phyloP scores from a whole-genome alignment of 1,140 invertebrate genomes.

The Apis dorsata region DNA sequence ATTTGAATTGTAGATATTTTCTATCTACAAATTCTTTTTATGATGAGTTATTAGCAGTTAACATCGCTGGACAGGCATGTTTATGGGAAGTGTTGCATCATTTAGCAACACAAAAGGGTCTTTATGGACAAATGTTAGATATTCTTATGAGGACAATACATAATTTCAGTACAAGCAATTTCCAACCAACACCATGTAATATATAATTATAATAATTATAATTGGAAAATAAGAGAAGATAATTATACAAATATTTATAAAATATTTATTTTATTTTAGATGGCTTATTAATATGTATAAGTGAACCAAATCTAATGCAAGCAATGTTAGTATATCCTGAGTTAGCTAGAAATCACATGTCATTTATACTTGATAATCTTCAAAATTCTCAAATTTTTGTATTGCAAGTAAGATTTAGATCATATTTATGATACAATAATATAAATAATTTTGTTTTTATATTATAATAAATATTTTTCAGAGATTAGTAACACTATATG shows the following conservation, averaged over 20 bases:
- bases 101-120: constrained; percentile 81
- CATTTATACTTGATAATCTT: constrained; percentile 75
- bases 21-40: constrained; percentile 85
- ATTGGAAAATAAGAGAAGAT: too few relatives aligned
- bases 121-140: constrained; percentile 82
- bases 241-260: neutral
- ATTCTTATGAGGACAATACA: constrained; percentile 76
- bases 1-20: constrained; percentile 81
- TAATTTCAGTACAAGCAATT: constrained; percentile 65
- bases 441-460: neutral
- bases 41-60: constrained; percentile 85
- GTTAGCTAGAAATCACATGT: constrained; percentile 75
- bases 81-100: constrained; percentile 83
- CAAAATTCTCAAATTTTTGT: constrained; percentile 74
- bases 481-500: constrained; percentile 79
- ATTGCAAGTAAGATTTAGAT: constrained; percentile 69
- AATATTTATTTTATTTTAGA: constrained; percentile 65
- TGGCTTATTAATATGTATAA: constrained; percentile 78
- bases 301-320: constrained; percentile 77
- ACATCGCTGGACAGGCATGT: constrained; percentile 83
- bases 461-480: constrained; percentile 50
- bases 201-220: constrained; percentile 8
- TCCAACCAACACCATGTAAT: constrained; percentile 62
- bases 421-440: neutral
- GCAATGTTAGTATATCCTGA: constrained; percentile 75